Conservation (phyloP, 2,888 invertebrate genomes). For the Lasioglossum morio region DNA sequence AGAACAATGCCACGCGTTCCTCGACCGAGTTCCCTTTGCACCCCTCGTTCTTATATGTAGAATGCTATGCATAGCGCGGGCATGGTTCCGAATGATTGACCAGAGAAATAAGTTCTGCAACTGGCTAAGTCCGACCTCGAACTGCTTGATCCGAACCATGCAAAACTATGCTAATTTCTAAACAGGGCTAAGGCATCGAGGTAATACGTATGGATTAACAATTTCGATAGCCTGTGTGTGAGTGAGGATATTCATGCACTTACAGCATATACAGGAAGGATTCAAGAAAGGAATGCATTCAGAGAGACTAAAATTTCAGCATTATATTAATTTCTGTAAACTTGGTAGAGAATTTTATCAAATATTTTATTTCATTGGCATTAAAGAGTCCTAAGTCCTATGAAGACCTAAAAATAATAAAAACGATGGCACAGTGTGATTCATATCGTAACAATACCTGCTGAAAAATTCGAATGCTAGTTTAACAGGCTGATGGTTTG, state of each 20-base stretch:
- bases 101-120: neutral
- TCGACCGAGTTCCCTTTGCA: slow-evolving; percentile 1
- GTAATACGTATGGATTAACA: neutral
- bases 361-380: neutral
- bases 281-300: too few species aligned
- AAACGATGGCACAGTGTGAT: too few species aligned
- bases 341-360: too few species aligned
- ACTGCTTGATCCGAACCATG: neutral
- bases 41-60: neutral
- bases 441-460: too few species aligned
- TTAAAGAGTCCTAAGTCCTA: neutral
- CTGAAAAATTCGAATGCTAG: too few species aligned
- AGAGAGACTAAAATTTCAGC: too few species aligned
- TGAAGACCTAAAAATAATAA: too few species aligned
- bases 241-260: neutral
- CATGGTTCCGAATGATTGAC: neutral
- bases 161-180: neutral
- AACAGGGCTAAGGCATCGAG: neutral
- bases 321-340: too few species aligned
- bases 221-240: neutral
- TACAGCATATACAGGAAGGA: too few species aligned
- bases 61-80: neutral
- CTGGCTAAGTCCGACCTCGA: neutral
- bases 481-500: too few species aligned
- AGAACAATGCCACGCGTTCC: slow-evolving; percentile 5